Percentiles rank a stretch among this genome's conserved stretches.
Conservation (phyloP, 1,140 invertebrate species). For the Drosophila virilis region DNA sequence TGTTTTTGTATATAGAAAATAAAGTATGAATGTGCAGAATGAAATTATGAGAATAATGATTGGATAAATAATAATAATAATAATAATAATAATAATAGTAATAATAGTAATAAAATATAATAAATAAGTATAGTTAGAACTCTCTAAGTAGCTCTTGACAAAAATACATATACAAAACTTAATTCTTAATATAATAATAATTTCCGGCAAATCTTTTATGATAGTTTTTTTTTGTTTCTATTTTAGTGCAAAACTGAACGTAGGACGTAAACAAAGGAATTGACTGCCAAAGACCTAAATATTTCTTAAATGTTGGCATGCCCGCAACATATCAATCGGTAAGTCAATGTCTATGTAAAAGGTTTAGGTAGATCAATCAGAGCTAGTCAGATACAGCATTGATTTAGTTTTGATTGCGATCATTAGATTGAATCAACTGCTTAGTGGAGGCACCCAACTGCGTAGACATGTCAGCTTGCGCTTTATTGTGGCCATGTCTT, state of each 20-base stretch:
- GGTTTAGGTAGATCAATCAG: too few relatives aligned
- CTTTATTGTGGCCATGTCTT: constrained; percentile 33
- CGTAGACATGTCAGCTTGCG: constrained; percentile 48
- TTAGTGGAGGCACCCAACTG: constrained; percentile 49
- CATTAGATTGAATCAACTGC: constrained; percentile 37
- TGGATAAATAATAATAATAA: too few relatives aligned
- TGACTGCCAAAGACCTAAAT: background rate
- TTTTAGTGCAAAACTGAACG: too few relatives aligned
- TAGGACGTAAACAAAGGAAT: too few relatives aligned
- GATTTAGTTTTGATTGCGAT: constrained; percentile 39
- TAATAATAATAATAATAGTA: background rate
- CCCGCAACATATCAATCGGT: too few relatives aligned
- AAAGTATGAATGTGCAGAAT: background rate
- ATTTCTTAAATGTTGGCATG: background rate
- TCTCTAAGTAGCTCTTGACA: too few relatives aligned
- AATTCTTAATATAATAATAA: too few relatives aligned
- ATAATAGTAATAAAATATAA: background rate
- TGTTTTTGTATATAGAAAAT: constrained; percentile 7
- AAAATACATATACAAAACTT: too few relatives aligned
- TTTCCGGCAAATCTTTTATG: too few relatives aligned
- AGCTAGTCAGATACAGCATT: constrained; percentile 16
- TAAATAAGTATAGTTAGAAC: background rate
- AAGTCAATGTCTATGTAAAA: too few relatives aligned
- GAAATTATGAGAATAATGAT: too few relatives aligned
- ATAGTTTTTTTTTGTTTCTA: too few relatives aligned